These are phyloP conservation scores for Ctenoplectra terminalis DNA, from an alignment of 1,140 invertebrate species.

Conservation along the genomic window DNA sequence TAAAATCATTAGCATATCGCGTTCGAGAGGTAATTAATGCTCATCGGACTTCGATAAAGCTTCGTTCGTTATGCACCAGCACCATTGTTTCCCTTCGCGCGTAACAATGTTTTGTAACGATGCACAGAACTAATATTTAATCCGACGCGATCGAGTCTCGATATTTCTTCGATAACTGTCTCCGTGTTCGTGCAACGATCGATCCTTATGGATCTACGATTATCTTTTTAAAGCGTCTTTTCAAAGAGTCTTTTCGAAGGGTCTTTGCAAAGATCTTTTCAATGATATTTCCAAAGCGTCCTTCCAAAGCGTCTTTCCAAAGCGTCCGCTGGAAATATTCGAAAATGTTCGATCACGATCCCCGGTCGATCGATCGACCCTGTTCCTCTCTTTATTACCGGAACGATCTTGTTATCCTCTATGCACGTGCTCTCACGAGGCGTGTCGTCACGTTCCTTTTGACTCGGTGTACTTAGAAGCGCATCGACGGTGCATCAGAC, in stretches of 20 bases:
- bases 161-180: too few species aligned
- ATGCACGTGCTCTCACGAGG: constrained; percentile 35
- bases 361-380: not conserved
- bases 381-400: constrained; percentile 22
- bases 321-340: too few species aligned
- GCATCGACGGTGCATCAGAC: constrained; percentile 12
- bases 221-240: too few species aligned
- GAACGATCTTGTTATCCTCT: constrained; percentile 43
- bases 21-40: not conserved
- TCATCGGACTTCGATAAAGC: not conserved
- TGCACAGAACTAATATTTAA: not conserved
- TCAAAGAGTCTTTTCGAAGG: too few species aligned
- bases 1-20: not conserved
- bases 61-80: not conserved
- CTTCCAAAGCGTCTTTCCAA: too few species aligned
- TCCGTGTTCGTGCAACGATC: too few species aligned
- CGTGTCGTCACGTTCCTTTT: constrained; percentile 45
- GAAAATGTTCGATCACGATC: constrained; percentile 2
- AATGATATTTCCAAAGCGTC: too few species aligned
- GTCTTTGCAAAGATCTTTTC: too few species aligned
- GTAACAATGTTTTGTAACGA: not conserved
- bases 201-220: too few species aligned
- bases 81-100: not conserved
- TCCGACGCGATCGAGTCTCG: constrained; percentile 1
- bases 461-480: constrained; percentile 23